Percentiles rank a stretch among this genome's conserved stretches.
These are phyloP conservation scores for Drosophila hamatofila DNA, from an alignment of 2,888 invertebrate species.

Conservation along the genomic window DNA sequence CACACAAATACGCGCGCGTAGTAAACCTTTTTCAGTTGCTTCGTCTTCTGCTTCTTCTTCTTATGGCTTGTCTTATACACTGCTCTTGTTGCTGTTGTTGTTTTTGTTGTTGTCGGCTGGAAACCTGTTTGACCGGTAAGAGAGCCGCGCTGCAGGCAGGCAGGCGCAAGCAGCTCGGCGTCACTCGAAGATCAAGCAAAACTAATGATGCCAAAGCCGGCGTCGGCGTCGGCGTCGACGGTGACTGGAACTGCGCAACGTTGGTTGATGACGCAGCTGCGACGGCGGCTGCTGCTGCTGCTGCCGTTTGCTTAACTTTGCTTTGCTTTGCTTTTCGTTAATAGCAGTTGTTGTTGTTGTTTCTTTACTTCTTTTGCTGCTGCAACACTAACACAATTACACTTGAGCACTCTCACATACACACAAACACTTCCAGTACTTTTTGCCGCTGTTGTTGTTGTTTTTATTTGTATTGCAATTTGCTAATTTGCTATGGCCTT, in stretches of 20 bases:
- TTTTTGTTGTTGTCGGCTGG: slow-evolving; percentile 46
- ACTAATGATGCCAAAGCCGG: slow-evolving; percentile 75
- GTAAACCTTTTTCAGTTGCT: slow-evolving; percentile 48
- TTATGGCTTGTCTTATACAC: slow-evolving; percentile 16
- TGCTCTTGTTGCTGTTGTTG: slow-evolving; percentile 24
- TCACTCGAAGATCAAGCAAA: slow-evolving; percentile 61
- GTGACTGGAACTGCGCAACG: slow-evolving; percentile 30
- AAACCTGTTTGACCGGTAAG: slow-evolving; percentile 83
- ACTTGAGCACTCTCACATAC: not conserved
- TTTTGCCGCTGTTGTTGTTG: slow-evolving; percentile 21
- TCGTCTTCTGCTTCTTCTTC: slow-evolving; percentile 36
- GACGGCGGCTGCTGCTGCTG: slow-evolving; percentile 23
- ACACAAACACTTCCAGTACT: slow-evolving; percentile 16
- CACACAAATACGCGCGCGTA: slow-evolving; percentile 22
- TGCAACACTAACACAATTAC: slow-evolving; percentile 18
- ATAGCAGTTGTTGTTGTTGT: slow-evolving; percentile 20
- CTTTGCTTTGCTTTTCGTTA: slow-evolving; percentile 31
- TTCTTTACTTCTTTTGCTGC: slow-evolving; percentile 13
- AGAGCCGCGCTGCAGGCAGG: slow-evolving; percentile 40
- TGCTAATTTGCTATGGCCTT: slow-evolving; percentile 26
- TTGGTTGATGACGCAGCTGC: slow-evolving; percentile 65
- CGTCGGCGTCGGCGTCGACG: slow-evolving; percentile 74
- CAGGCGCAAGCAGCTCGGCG: slow-evolving; percentile 25
- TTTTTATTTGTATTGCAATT: slow-evolving; percentile 36
- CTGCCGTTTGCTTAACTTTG: slow-evolving; percentile 32